Conservation (phyloP, 2,113 vertebrate species). For the Calonectris borealis region DNA sequence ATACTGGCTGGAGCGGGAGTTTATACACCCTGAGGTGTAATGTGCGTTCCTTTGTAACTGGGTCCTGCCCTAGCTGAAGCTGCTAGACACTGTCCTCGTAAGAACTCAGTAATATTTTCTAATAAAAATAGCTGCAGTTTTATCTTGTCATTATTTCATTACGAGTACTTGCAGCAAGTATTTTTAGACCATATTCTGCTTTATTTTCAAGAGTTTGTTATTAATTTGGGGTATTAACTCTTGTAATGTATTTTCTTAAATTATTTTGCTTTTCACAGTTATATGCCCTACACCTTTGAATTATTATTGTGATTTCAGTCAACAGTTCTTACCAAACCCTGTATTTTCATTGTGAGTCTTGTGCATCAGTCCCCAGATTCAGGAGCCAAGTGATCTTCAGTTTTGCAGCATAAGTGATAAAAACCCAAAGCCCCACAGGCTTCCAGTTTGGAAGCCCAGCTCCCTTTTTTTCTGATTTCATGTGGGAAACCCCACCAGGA, state of each 20-base stretch:
- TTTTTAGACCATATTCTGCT: neutral
- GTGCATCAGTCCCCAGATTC: neutral
- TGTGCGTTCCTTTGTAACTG: neutral
- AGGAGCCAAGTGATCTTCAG: neutral
- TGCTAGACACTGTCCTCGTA: neutral
- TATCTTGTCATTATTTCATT: neutral
- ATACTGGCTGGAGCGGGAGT: neutral
- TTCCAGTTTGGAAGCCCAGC: neutral
- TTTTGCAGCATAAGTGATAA: neutral
- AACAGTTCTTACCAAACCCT: neutral
- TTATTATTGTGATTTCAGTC: neutral
- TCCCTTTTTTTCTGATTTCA: neutral
- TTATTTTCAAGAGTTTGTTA: neutral
- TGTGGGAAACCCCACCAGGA: neutral
- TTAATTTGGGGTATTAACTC: neutral
- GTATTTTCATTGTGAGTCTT: neutral
- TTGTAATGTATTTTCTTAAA: neutral
- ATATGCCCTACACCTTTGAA: neutral
- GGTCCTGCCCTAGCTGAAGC: neutral
- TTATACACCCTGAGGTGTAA: neutral
- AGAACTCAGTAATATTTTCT: neutral
- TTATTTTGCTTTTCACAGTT: neutral
- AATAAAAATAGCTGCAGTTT: constrained; percentile 1
- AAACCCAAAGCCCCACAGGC: neutral
- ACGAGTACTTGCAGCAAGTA: neutral